Evolutionary conservation across 2,113 vertebrate species (phyloP).

Genomic region (Corvus hawaiiensis): DNA sequence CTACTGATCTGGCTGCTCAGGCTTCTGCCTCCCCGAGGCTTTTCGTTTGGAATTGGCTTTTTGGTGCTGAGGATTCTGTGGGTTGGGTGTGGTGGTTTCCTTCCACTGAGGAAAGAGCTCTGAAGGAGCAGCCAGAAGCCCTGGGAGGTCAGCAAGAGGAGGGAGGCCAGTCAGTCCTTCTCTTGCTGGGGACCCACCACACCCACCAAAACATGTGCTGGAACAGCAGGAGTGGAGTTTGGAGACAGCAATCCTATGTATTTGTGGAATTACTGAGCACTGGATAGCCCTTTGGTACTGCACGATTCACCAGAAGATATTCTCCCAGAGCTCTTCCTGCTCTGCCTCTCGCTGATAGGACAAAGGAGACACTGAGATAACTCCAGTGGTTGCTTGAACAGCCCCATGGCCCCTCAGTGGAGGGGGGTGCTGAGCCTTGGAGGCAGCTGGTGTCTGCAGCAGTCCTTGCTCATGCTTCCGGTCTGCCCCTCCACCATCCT

Average conservation of each 20-base stretch:
- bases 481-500: accelerated
- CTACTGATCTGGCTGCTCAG: neutral
- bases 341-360: neutral
- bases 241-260: accelerated
- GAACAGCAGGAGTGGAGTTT: neutral
- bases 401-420: accelerated
- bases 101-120: neutral
- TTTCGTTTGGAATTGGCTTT: accelerated
- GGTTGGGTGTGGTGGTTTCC: neutral
- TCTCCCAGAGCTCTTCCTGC: neutral
- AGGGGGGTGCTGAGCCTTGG: too few relatives aligned
- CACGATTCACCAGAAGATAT: neutral
- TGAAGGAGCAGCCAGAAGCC: neutral
- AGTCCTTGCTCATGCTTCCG: accelerated
- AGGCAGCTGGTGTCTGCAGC: neutral
- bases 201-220: neutral
- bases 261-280: neutral
- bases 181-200: neutral
- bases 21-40: neutral
- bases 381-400: neutral
- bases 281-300: too few relatives aligned
- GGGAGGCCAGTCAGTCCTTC: neutral
- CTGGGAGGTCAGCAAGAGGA: neutral
- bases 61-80: neutral
- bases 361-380: neutral